phyloP scores from a whole-genome alignment of 2,113 vertebrate species.

The Taurulus bubalis region DNA sequence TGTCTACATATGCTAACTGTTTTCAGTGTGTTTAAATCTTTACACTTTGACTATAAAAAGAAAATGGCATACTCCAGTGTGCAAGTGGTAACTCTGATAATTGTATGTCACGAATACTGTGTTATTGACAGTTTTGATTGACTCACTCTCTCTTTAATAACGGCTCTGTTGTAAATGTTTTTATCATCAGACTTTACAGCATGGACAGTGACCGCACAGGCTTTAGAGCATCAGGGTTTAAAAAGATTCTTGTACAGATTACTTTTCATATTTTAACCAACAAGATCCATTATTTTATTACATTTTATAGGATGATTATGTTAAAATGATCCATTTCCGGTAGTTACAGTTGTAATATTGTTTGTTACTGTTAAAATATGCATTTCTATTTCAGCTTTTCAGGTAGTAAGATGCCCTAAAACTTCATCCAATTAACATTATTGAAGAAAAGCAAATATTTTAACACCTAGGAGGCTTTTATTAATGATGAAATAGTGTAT shows the following conservation, averaged over 20 bases:
- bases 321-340: background rate
- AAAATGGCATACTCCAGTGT: conserved; percentile 28
- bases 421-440: background rate
- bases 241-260: conserved; percentile 2
- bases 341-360: background rate
- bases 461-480: background rate
- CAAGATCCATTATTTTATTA: background rate
- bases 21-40: conserved; percentile 59
- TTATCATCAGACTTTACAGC: conserved; percentile 67
- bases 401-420: background rate
- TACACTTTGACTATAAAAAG: conserved; percentile 43
- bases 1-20: conserved; percentile 6
- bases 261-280: background rate
- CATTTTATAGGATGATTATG: conserved; percentile 5
- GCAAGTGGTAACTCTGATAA: conserved; percentile 49
- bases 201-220: conserved; percentile 41
- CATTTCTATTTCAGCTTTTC: background rate
- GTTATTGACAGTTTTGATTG: conserved; percentile 76
- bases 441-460: background rate
- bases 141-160: conserved; percentile 71
- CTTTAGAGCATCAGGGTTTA: conserved; percentile 12
- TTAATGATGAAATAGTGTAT: background rate
- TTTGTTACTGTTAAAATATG: background rate
- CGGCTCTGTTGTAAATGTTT: conserved; percentile 64
- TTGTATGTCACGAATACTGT: conserved; percentile 59